phyloP scores from a whole-genome alignment of 2,888 invertebrate species.

The Oligia strigilis region DNA sequence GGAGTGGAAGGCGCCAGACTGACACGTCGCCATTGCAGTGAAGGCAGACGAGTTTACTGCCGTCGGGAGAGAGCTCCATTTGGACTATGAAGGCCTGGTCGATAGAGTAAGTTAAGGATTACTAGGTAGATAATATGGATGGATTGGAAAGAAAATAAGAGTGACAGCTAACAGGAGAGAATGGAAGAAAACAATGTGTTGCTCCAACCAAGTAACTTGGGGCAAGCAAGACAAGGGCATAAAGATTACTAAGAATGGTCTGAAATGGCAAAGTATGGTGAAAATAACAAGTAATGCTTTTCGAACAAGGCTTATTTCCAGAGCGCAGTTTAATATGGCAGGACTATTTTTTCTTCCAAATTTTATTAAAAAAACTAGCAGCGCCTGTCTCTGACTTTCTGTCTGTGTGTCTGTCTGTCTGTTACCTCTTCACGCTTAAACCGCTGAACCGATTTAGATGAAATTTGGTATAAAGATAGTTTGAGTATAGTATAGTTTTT shows the following conservation, averaged over 20 bases:
- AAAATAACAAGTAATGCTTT: too few species aligned
- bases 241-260: background rate
- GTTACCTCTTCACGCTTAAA: too few species aligned
- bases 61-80: slow-evolving; percentile 92
- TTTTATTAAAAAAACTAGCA: too few species aligned
- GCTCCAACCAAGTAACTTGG: background rate
- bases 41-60: slow-evolving; percentile 91
- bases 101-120: background rate
- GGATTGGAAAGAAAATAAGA: background rate
- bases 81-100: slow-evolving; percentile 91
- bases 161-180: background rate
- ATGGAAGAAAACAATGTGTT: background rate
- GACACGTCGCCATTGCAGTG: slow-evolving; percentile 93
- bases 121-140: background rate
- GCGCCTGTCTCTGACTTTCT: too few species aligned
- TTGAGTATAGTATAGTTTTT: too few species aligned
- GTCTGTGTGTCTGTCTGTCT: too few species aligned
- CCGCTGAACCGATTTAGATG: too few species aligned
- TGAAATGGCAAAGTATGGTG: too few species aligned
- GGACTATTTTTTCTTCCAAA: too few species aligned
- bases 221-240: background rate
- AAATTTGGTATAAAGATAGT: too few species aligned
- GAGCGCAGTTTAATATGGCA: too few species aligned
- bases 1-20: slow-evolving; percentile 92
- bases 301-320: too few species aligned